Evolutionary conservation across 1,140 invertebrate species (phyloP).

Genomic region (Alviniconcha marisindica): DNA sequence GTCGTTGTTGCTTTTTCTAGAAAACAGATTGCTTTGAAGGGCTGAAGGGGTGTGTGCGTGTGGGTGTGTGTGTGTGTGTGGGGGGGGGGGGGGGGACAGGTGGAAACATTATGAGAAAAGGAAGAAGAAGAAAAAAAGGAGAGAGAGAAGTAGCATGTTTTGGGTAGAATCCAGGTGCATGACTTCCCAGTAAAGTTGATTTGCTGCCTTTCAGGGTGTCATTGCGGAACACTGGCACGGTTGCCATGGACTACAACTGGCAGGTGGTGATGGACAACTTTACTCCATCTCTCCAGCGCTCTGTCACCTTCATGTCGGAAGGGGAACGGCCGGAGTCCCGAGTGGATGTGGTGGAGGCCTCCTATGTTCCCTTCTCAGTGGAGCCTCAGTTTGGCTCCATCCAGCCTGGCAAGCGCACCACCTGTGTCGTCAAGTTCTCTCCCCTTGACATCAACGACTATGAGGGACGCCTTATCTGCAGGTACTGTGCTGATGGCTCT

Average conservation of each 20-base stretch:
- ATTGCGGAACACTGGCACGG: conserved; percentile 70
- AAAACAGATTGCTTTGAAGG: too few species aligned
- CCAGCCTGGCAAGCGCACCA: conserved; percentile 64
- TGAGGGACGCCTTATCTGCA: conserved; percentile 74
- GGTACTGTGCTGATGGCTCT: conserved; percentile 54
- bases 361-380: conserved; percentile 72
- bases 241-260: conserved; percentile 74
- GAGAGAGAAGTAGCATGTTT: too few species aligned
- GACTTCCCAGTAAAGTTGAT: too few species aligned
- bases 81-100: too few species aligned
- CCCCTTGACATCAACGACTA: conserved; percentile 76
- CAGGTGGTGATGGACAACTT: conserved; percentile 74
- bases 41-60: too few species aligned
- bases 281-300: conserved; percentile 61
- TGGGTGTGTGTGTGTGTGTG: too few species aligned
- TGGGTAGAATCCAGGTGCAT: too few species aligned
- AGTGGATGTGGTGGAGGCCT: conserved; percentile 62
- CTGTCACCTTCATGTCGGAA: conserved; percentile 71
- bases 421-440: conserved; percentile 73
- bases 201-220: conserved; percentile 58
- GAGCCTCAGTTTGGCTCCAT: conserved; percentile 73
- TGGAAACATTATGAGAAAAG: too few species aligned
- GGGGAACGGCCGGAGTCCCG: conserved; percentile 65
- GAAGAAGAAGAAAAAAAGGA: too few species aligned
- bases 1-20: too few species aligned